These are phyloP conservation scores for Toxotes lorentzi DNA, from an alignment of 2,797 vertebrate genomes.

Conservation along the genomic window DNA sequence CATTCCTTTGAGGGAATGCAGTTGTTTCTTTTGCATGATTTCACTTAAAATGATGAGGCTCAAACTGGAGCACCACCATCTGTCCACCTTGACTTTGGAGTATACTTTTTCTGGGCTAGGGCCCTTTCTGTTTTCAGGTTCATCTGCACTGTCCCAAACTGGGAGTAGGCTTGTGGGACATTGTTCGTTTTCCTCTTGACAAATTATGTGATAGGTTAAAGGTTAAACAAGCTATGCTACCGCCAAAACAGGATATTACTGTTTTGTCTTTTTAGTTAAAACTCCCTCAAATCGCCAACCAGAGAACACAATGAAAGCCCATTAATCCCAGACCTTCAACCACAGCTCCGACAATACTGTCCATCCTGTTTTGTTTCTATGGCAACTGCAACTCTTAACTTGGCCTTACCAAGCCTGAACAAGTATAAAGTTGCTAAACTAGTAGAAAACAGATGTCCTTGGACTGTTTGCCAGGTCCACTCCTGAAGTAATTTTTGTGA, in stretches of 20 bases:
- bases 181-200: constrained; percentile 78
- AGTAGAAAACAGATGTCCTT: constrained; percentile 78
- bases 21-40: constrained; percentile 80
- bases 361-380: constrained; percentile 86
- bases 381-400: constrained; percentile 74
- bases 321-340: constrained; percentile 70
- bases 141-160: constrained; percentile 72
- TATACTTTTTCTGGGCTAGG: constrained; percentile 66
- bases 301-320: constrained; percentile 70
- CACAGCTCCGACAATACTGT: constrained; percentile 67
- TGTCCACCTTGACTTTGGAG: constrained; percentile 82
- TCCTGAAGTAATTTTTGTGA: constrained; percentile 68
- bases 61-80: constrained; percentile 72
- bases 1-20: constrained; percentile 69
- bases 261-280: constrained; percentile 60
- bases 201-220: constrained; percentile 72
- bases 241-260: constrained; percentile 82
- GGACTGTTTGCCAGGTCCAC: constrained; percentile 61
- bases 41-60: constrained; percentile 74
- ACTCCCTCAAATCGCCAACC: constrained; percentile 56
- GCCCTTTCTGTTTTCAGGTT: constrained; percentile 75
- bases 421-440: constrained; percentile 74
- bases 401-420: constrained; percentile 64
- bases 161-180: constrained; percentile 73
- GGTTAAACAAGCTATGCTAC: constrained; percentile 79